phyloP scores from a whole-genome alignment of 2,888 invertebrate genomes.

The Sussaba pulchella region DNA sequence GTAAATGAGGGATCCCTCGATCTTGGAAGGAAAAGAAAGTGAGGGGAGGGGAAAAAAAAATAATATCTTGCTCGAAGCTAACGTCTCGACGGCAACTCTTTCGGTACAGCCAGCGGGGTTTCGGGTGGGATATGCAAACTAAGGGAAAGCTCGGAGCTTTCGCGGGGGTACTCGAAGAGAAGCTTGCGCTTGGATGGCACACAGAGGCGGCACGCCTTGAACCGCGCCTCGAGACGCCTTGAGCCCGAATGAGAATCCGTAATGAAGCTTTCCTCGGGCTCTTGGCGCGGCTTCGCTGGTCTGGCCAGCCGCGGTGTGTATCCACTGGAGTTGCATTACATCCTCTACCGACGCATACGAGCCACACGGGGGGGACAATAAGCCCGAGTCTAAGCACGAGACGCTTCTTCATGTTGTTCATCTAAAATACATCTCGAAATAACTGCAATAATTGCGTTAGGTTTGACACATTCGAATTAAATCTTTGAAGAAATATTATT shows the following conservation, averaged over 20 bases:
- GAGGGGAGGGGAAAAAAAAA: no score
- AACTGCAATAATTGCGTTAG: not conserved
- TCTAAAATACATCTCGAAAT: not conserved
- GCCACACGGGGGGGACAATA: not conserved
- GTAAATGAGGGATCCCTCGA: slow-evolving; percentile 55
- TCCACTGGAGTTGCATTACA: slow-evolving; percentile 28
- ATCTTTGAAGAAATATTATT: no score
- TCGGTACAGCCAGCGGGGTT: not conserved
- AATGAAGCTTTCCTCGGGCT: slow-evolving; percentile 54
- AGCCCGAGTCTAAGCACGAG: no score
- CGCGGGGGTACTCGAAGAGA: slow-evolving; percentile 15
- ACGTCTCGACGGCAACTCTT: slow-evolving; percentile 49
- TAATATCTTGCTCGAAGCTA: slow-evolving; percentile 52
- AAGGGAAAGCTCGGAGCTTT: slow-evolving; percentile 39
- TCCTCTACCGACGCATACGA: not conserved
- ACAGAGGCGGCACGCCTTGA: slow-evolving; percentile 26
- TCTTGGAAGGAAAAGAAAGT: slow-evolving; percentile 49
- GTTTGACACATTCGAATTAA: no score
- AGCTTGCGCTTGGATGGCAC: slow-evolving; percentile 38
- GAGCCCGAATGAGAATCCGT: slow-evolving; percentile 63
- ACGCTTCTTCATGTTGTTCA: no score
- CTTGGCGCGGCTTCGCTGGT: slow-evolving; percentile 19
- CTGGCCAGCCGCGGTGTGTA: slow-evolving; percentile 19
- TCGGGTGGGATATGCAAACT: slow-evolving; percentile 17
- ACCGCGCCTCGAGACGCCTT: slow-evolving; percentile 27